A percentile compares a stretch with the other conserved stretches of the same genome.
These are phyloP conservation scores for Brevimyrus niger DNA, from an alignment of 2,113 vertebrate genomes.

Conservation along the genomic window DNA sequence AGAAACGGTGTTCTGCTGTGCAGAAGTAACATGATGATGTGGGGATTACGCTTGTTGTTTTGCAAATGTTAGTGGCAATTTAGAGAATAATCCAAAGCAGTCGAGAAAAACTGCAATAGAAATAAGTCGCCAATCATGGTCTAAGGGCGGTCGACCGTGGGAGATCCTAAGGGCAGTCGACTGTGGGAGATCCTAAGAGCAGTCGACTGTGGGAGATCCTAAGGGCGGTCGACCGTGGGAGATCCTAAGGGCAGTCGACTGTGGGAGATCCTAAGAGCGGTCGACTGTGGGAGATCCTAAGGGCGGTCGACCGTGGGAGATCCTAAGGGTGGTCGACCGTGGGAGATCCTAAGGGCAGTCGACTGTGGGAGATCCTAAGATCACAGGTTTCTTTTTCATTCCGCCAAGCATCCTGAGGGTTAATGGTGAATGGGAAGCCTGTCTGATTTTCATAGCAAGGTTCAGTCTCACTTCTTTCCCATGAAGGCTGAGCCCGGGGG, in stretches of 20 bases:
- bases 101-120: neutral
- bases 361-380: slow-evolving; percentile 18
- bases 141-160: slow-evolving; percentile 28
- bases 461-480: neutral
- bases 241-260: too few species aligned
- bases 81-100: neutral
- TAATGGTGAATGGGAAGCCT: neutral
- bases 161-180: neutral
- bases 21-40: neutral
- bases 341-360: slow-evolving; percentile 3
- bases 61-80: neutral
- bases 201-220: slow-evolving; percentile 18
- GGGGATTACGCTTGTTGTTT: neutral
- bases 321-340: too few species aligned
- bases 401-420: slow-evolving; percentile 5
- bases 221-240: too few species aligned
- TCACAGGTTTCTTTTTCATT: slow-evolving; percentile 26
- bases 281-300: slow-evolving; percentile 18
- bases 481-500: neutral
- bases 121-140: neutral
- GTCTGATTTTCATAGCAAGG: neutral
- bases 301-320: too few species aligned
- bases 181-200: slow-evolving; percentile 18
- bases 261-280: slow-evolving; percentile 18
- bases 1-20: neutral